Conservation (phyloP, 2,797 vertebrate genomes). For the Poecilia velifera region DNA sequence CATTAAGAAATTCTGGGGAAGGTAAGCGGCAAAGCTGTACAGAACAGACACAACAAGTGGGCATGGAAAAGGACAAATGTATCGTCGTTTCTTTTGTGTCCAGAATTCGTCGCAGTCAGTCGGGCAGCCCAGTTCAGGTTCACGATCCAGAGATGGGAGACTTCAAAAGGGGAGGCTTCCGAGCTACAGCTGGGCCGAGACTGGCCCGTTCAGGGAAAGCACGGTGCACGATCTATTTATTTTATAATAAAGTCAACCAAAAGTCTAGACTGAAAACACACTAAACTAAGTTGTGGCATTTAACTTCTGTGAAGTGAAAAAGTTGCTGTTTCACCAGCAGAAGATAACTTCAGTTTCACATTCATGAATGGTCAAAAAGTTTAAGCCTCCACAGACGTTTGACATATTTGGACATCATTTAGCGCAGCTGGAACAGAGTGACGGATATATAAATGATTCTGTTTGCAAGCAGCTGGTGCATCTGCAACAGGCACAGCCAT, state of each 20-base stretch:
- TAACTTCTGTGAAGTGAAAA: neutral
- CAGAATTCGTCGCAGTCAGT: conserved; percentile 96
- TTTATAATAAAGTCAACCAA: neutral
- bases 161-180: conserved; percentile 91
- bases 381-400: neutral
- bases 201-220: conserved; percentile 83
- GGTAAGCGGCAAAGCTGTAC: conserved; percentile 79
- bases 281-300: neutral
- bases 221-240: conserved; percentile 35
- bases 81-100: neutral
- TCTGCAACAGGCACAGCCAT: neutral
- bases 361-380: neutral
- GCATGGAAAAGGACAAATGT: neutral
- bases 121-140: conserved; percentile 88
- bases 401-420: neutral
- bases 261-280: neutral
- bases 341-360: neutral
- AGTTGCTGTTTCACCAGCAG: neutral
- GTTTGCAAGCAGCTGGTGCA: neutral
- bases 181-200: conserved; percentile 91
- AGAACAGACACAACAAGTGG: neutral
- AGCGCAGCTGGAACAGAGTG: neutral
- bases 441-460: neutral
- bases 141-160: conserved; percentile 86
- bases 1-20: conserved; percentile 96